These are phyloP conservation scores for Poeciliopsis retropinna DNA, from an alignment of 2,113 vertebrate genomes.

Conservation along the genomic window DNA sequence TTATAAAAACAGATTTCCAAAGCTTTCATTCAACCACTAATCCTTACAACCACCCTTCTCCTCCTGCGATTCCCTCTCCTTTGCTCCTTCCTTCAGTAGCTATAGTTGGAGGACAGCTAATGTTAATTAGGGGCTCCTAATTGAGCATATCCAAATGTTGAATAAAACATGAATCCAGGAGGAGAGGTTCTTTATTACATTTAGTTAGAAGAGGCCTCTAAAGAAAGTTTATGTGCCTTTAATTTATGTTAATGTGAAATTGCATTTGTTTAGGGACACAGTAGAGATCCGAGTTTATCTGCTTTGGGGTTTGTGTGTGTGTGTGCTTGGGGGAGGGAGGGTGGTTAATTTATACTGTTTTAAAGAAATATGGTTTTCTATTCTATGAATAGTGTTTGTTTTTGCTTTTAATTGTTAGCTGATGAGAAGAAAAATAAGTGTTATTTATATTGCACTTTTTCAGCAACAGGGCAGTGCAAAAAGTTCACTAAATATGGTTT, in stretches of 20 bases:
- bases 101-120: constrained; percentile 36
- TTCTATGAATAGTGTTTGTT: neutral
- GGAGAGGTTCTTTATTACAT: constrained; percentile 58
- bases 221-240: constrained; percentile 71
- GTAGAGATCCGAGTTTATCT: constrained; percentile 13
- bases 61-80: constrained; percentile 26
- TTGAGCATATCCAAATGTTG: constrained; percentile 72
- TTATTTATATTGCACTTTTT: no score
- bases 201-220: constrained; percentile 49
- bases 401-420: neutral
- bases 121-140: constrained; percentile 68
- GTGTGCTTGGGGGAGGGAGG: neutral
- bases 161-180: constrained; percentile 71
- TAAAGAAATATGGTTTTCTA: neutral
- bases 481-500: neutral
- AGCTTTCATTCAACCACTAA: neutral
- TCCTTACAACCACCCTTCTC: neutral
- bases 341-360: constrained; percentile 16
- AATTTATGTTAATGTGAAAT: constrained; percentile 67
- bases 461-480: neutral
- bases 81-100: constrained; percentile 16
- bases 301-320: constrained; percentile 16
- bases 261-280: constrained; percentile 34
- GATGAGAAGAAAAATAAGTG: no score
- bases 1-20: neutral